phyloP scores from a whole-genome alignment of 2,113 vertebrate genomes.

The Brachirus orientalis region DNA sequence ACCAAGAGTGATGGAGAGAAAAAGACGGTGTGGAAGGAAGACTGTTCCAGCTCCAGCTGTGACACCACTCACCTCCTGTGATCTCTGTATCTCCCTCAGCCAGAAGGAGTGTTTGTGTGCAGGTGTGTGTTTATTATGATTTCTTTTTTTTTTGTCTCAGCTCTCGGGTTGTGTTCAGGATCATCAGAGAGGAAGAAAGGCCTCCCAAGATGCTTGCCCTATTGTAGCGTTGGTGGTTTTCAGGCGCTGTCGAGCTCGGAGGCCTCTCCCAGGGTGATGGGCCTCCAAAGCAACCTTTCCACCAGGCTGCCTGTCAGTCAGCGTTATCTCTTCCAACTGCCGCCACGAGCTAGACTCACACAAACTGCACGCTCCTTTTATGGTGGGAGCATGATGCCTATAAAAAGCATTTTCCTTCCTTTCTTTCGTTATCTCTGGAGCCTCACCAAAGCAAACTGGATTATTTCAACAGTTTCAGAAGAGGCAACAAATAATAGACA shows the following conservation, averaged over 20 bases:
- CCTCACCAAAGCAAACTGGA: neutral
- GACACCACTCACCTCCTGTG: constrained; percentile 48
- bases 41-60: constrained; percentile 56
- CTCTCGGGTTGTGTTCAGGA: constrained; percentile 3
- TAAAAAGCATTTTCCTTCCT: neutral
- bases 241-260: constrained; percentile 38
- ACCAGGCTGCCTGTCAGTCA: constrained; percentile 63
- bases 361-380: neutral
- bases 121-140: neutral
- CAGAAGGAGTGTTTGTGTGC: constrained; percentile 5
- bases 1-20: constrained; percentile 9
- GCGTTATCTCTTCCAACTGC: constrained; percentile 24
- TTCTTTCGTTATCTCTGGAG: neutral
- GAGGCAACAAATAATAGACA: neutral
- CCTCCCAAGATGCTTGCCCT: constrained; percentile 55
- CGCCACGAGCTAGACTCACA: constrained; percentile 12
- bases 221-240: constrained; percentile 30
- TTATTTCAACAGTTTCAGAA: neutral
- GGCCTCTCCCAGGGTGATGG: constrained; percentile 57
- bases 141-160: neutral
- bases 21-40: constrained; percentile 9
- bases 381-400: neutral
- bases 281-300: constrained; percentile 53
- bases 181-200: constrained; percentile 3
- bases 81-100: constrained; percentile 42